Base-by-base conservation (phyloP, 2,797 vertebrate genomes). In the Tarsius wallacei region DNA sequence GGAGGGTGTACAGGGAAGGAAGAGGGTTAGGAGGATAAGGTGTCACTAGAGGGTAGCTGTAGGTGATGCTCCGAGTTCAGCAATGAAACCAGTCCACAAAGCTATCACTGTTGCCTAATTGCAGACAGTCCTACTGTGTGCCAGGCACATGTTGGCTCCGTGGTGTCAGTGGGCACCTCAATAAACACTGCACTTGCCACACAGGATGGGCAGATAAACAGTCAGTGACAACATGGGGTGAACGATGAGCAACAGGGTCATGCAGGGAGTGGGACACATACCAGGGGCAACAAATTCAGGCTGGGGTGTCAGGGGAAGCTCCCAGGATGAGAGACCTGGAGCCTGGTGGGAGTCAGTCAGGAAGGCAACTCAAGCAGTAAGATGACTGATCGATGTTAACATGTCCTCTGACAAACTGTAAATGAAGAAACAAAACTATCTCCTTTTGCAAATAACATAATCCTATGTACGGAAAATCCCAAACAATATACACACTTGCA, bases 211-310 rank as follows among this genome's bases (percentile, higher is more conserved):
- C 4, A 10, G 61, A n/a, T 10, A 11, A n/a, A 42, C 2, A 31
- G 36, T 36, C 64, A 49, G 24, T 33, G 55, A 36, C 11, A 28
- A 7, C 0, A 10, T 19, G 49, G 55, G 33, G 14, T 59, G 77
- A 33, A 26, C 22, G 4, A 22, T 59, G 16, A 80, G 22, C 10
- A 17, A 51, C 2, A 31, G 49, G 61, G 82, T 2, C 15, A 63
- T 1, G 3, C 2, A n/a, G 14, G 12, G 33, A 16, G 15, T 33
- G 71, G 13, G 53, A 24, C 2, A 11, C 0, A 24, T 4, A 33
- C 14, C 1, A 4, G 9, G 26, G 8, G 1, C 26, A 24, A 47
- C 16, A 78, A 15, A 59, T 11, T 33, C 71, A 17, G n/a, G 51
- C 36, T 66, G 33, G 70, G 36, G 51, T 3, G 5, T 77, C 16